Conservation (phyloP, 2,888 invertebrate genomes). For the Prosopocoilus inquinatus region DNA sequence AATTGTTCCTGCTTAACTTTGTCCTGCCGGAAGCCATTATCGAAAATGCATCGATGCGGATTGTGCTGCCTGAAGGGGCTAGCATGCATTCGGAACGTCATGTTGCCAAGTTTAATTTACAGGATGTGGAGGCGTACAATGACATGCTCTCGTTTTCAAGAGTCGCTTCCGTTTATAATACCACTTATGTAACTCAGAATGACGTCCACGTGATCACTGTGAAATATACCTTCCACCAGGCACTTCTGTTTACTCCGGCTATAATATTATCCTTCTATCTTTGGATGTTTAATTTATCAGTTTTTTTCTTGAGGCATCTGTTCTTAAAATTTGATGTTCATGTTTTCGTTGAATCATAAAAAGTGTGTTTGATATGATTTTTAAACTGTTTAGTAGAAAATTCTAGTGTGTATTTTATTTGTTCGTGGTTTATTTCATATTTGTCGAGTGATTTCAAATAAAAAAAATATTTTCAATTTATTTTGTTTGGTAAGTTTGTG, state of each 20-base stretch:
- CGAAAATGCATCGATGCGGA: slow-evolving; percentile 24
- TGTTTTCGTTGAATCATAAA: not conserved
- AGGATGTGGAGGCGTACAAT: no score
- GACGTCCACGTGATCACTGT: slow-evolving; percentile 25
- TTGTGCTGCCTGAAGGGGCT: slow-evolving; percentile 31
- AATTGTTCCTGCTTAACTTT: slow-evolving; percentile 32
- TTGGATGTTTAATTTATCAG: not conserved
- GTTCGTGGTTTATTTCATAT: no score
- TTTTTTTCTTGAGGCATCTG: no score
- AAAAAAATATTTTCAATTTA: no score
- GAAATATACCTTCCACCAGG: slow-evolving; percentile 17
- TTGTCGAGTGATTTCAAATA: no score
- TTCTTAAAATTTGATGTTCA: not conserved
- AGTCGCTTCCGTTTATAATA: slow-evolving; percentile 25
- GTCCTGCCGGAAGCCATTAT: slow-evolving; percentile 29
- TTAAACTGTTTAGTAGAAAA: no score
- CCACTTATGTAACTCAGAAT: slow-evolving; percentile 27
- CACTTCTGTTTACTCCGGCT: no score
- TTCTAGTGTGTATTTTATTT: no score
- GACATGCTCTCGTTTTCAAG: slow-evolving; percentile 22
- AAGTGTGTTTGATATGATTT: not conserved
- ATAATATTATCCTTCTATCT: no score
- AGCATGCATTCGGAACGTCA: slow-evolving; percentile 8
- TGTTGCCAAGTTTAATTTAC: no score
- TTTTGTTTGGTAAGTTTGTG: no score